phyloP scores from a whole-genome alignment of 2,888 invertebrate genomes.

The Branchipolynoe longqiensis region DNA sequence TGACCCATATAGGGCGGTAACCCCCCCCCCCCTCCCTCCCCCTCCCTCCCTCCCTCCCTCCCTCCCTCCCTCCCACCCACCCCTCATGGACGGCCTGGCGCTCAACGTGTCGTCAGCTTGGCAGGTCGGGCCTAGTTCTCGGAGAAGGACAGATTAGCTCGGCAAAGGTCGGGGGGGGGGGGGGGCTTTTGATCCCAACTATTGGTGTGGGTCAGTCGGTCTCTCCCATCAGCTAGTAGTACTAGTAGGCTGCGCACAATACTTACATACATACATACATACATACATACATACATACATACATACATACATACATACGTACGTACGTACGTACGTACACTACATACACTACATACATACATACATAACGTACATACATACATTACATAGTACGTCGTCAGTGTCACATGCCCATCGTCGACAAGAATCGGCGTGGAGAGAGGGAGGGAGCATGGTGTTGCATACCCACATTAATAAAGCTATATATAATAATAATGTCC shows the following conservation, averaged over 20 bases:
- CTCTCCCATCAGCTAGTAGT: neutral
- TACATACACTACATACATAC: too few species aligned
- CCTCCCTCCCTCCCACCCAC: neutral
- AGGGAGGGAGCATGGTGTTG: too few species aligned
- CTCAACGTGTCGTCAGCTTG: neutral
- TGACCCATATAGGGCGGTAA: neutral
- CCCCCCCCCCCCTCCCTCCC: neutral
- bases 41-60: neutral
- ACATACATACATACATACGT: neutral
- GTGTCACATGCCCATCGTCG: too few species aligned
- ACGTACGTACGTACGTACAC: too few species aligned
- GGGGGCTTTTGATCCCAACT: neutral
- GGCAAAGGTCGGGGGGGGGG: neutral
- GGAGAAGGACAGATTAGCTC: slow-evolving; percentile 8
- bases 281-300: neutral
- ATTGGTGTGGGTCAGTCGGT: neutral
- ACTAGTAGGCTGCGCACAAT: neutral
- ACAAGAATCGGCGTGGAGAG: too few species aligned
- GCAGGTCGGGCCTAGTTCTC: slow-evolving; percentile 15
- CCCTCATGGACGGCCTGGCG: neutral
- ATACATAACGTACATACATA: too few species aligned
- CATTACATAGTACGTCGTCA: too few species aligned
- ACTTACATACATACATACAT: neutral
- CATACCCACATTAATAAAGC: too few species aligned
- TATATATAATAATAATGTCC: too few species aligned